Evolutionary conservation across 1,140 invertebrate genomes (phyloP), one percentile per base, ranked within the genome.

Genomic region (Drosophila bocki): DNA sequence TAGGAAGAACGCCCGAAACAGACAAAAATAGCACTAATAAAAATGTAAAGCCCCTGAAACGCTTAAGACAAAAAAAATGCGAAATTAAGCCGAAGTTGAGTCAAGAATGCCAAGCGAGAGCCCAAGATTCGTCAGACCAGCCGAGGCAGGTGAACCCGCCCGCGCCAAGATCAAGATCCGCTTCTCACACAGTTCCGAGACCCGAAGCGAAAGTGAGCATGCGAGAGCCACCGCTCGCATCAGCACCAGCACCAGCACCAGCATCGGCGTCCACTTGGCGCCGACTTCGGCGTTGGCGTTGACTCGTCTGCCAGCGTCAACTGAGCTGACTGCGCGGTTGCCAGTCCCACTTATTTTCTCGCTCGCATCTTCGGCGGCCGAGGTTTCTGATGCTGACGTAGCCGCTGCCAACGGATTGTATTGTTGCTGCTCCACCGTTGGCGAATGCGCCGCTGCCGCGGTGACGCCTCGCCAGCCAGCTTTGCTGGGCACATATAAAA

Each of bases 401-500:
- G 47, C 19, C 58, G 39, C 47, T 60, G 62, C 19, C 62, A 53
- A 4, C 45, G 47, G 47, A 61, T 60, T 60, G 53, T 54, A 54
- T 54, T 54, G 53, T 54, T 54, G 19, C 53, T 54, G 13, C 51
- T 54, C 4, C 19, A 54, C 51, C 22, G 51, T 19, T 54, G 32
- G 54, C 58, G 64, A 50, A 65, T 59, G 58, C 50, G 44, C 59
- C 65, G 67, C 68, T 50, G 69, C 61, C 80, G 78, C 64, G 59
- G 48, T 42, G 53, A 61, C 39, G 81, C 74, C 47, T 50, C 42
- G 58, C 62, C 48, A n/a, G 71, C 60, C 65, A 19, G 48, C 63
- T 54, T 47, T 78, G 78, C 86, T 80, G 63, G 69, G 82, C 70
- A 74, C 85, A 80, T 90, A 90, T 90, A 90, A 88, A 90, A 90